Percentiles rank a stretch among this genome's conserved stretches.
Conservation (phyloP, 1,140 invertebrate genomes). For the Melipona quadrifasciata region DNA sequence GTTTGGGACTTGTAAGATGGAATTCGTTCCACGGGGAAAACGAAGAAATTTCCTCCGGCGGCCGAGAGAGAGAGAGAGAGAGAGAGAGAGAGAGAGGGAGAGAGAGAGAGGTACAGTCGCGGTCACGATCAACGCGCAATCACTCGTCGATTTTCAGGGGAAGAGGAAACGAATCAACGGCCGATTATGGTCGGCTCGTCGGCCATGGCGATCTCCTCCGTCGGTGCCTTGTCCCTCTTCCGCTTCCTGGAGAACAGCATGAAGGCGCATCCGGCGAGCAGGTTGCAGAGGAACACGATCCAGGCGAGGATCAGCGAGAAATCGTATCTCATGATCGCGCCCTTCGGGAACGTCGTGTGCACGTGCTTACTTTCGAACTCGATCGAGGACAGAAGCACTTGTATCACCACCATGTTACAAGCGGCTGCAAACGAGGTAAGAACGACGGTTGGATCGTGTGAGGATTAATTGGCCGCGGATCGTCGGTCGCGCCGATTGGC, state of each 20-base stretch:
- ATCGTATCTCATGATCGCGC: slow-evolving; percentile 85
- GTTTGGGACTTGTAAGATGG: not conserved
- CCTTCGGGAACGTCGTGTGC: slow-evolving; percentile 86
- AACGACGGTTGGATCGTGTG: not conserved
- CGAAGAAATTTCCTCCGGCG: not conserved
- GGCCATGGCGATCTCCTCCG: slow-evolving; percentile 90
- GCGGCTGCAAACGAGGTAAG: slow-evolving; percentile 80
- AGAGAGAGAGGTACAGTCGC: no score
- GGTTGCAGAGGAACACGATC: slow-evolving; percentile 89
- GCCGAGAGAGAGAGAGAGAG: not conserved
- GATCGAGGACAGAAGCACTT: slow-evolving; percentile 88
- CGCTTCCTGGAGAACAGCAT: slow-evolving; percentile 91
- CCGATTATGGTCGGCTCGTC: slow-evolving; percentile 93
- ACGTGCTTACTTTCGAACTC: slow-evolving; percentile 87
- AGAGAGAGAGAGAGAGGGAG: not conserved
- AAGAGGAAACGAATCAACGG: slow-evolving; percentile 82
- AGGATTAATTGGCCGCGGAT: no score
- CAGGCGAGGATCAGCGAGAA: slow-evolving; percentile 91
- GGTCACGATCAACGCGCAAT: not conserved
- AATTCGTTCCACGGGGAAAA: not conserved
- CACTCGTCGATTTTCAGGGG: not conserved
- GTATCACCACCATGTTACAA: slow-evolving; percentile 89
- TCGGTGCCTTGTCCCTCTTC: slow-evolving; percentile 90
- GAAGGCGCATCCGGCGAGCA: slow-evolving; percentile 87
- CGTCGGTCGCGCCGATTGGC: no score